Evolutionary conservation across 2,113 vertebrate genomes (phyloP).

Genomic region (Antechinus stuartii): DNA sequence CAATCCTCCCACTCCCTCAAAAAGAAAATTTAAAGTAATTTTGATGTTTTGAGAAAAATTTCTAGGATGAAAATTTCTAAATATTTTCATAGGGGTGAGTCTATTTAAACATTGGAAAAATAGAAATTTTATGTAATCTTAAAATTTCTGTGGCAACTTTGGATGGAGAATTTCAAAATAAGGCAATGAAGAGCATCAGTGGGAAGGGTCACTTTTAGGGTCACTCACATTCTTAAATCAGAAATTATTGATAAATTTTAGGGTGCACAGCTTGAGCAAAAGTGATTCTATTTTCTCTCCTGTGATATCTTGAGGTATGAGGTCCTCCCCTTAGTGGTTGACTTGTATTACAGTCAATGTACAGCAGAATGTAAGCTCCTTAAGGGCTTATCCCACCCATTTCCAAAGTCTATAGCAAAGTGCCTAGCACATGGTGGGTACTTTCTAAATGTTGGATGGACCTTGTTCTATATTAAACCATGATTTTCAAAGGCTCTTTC

Average conservation of each 20-base stretch:
- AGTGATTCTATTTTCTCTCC: background rate
- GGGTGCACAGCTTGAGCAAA: background rate
- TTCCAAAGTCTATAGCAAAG: background rate
- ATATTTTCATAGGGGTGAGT: background rate
- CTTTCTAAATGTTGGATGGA: background rate
- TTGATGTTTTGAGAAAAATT: background rate
- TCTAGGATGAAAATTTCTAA: background rate
- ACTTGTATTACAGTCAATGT: background rate
- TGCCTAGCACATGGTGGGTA: background rate
- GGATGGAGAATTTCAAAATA: background rate
- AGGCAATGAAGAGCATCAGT: background rate
- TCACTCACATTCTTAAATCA: background rate
- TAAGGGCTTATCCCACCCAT: background rate
- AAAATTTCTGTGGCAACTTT: background rate
- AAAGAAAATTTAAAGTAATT: slow-evolving; percentile 28
- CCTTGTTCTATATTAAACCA: rapidly evolving
- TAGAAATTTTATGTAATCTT: background rate
- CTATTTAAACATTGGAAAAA: background rate
- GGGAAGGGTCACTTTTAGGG: background rate
- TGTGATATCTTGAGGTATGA: too few relatives aligned
- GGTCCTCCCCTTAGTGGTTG: background rate
- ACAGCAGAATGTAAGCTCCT: background rate
- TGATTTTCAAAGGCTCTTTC: background rate
- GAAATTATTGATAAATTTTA: too few relatives aligned
- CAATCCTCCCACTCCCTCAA: background rate